Base-by-base conservation (phyloP, 2,113 vertebrate genomes). In the Meriones unguiculatus region DNA sequence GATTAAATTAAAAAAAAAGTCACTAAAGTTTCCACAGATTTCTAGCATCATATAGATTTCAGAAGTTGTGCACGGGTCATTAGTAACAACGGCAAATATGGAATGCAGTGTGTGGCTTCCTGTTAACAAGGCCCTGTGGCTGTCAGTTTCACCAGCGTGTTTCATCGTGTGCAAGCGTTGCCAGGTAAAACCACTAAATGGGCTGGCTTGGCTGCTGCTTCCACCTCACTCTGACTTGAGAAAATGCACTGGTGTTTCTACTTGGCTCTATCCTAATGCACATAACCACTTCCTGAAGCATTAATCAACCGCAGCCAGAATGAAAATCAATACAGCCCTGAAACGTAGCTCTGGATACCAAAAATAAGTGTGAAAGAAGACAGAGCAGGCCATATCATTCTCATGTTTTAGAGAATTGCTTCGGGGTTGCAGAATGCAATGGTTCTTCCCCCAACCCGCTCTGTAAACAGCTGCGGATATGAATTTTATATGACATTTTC, bases 221-320 rank as follows among this genome's bases (percentile, higher is more conserved):
- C 50, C 32, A 1, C 2, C 38, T 38, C 75, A 57, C 75, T 96
- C 86, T 30, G 84, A 85, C 77, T 72, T 91, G 54, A 97, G 84
- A 94, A 97, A 98, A 98, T 94, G 2, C 15, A 59, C 65, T 95
- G 91, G 89, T 98, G 96, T 96, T 98, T 98, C 88, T 97, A 87
- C 98, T 98, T 91, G 92, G 69, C 94, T 96, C 94, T 95, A 30
- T 85, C 70, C 54, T 96, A 98, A 97, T 94, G 93, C 46, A 93
- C 78, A 89, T 97, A 84, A 97, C 93, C 70, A 46, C 89, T 98
- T 98, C 91, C 96, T 97, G 89, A 95, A 98, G 95, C 94, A 98
- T 98, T 98, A 98, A 98, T 98, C 95, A 98, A 95, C 62, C 38
- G 65, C 7, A 95, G 97, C 95, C 95, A 97, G 94, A 98, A 97